Conservation (phyloP, 2,888 invertebrate genomes). For the Tetheella fluctuosa region DNA sequence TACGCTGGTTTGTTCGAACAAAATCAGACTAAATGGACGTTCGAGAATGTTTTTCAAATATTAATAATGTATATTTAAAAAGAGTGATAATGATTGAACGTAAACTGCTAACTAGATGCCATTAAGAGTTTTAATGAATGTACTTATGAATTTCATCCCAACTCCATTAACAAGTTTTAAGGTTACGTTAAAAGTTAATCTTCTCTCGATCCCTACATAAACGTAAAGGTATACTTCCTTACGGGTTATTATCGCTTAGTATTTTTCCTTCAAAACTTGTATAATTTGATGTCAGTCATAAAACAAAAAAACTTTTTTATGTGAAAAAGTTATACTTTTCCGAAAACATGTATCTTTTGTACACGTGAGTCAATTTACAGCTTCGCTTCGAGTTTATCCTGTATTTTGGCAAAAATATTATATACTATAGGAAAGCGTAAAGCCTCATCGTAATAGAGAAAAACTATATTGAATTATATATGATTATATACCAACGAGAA, state of each 20-base stretch:
- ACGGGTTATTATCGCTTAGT: constrained; percentile 12
- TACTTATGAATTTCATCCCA: background rate
- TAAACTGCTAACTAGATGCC: constrained; percentile 1
- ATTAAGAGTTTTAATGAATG: constrained; percentile 3
- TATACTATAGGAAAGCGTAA: background rate
- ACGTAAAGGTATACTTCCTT: constrained; percentile 9
- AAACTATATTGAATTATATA: background rate
- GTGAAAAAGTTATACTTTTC: background rate
- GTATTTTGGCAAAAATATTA: background rate
- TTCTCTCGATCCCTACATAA: background rate
- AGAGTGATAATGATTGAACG: background rate
- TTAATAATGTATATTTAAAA: background rate
- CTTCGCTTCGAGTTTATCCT: background rate
- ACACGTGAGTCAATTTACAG: constrained; percentile 2
- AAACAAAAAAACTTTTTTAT: constrained; percentile 34
- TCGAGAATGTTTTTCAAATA: too few species aligned
- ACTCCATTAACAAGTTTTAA: constrained; percentile 10
- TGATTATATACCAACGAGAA: background rate
- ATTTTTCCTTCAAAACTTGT: constrained; percentile 31
- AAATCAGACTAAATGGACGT: too few species aligned
- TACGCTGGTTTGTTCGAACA: too few species aligned
- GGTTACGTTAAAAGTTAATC: background rate
- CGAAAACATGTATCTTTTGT: constrained; percentile 6
- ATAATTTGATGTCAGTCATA: constrained; percentile 38
- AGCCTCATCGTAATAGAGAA: background rate